phyloP scores from a whole-genome alignment of 2,113 vertebrate genomes.

The Oophaga pumilio region DNA sequence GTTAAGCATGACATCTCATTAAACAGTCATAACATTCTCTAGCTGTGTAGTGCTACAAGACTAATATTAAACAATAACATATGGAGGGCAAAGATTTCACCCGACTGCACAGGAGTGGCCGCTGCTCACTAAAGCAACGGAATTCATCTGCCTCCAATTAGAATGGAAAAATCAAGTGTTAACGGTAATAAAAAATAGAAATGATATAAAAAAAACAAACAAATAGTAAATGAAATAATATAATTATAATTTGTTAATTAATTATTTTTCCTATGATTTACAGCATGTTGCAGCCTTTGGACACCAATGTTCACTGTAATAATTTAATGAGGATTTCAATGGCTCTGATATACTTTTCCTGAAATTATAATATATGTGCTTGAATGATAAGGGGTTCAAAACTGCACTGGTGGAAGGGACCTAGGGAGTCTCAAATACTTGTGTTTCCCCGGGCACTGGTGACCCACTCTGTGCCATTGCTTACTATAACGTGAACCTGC shows the following conservation, averaged over 20 bases:
- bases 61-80: constrained; percentile 67
- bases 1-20: constrained; percentile 72
- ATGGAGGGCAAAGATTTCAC: constrained; percentile 57
- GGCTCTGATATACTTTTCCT: too few species aligned
- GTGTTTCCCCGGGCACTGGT: too few species aligned
- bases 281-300: too few species aligned
- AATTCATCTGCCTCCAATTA: constrained; percentile 13
- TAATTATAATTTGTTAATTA: too few species aligned
- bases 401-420: too few species aligned
- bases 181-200: not conserved
- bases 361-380: too few species aligned
- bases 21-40: constrained; percentile 66
- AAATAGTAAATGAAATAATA: not conserved
- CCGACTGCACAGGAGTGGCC: not conserved
- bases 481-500: not conserved
- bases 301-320: too few species aligned
- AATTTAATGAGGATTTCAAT: too few species aligned
- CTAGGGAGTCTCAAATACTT: too few species aligned
- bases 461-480: too few species aligned
- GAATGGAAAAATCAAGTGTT: not conserved
- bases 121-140: constrained; percentile 47
- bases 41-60: constrained; percentile 63
- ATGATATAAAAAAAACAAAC: not conserved
- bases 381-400: too few species aligned
- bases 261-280: too few species aligned